A percentile compares a stretch with the other conserved stretches of the same genome.
Conservation (phyloP, 1,140 invertebrate genomes). For the Euglossa dilemma region DNA sequence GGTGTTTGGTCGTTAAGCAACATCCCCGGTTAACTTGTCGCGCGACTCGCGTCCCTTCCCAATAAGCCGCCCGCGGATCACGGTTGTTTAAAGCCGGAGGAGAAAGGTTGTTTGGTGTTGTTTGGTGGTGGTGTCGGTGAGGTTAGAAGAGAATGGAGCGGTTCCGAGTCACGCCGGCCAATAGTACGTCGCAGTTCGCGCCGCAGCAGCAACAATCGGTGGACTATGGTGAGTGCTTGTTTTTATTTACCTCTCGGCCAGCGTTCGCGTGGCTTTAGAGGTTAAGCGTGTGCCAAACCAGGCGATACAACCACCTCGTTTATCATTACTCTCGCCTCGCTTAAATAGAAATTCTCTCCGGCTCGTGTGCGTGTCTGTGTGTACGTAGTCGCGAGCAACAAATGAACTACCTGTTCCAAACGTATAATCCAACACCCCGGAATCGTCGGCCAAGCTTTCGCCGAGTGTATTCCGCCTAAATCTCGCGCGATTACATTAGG, state of each 20-base stretch:
- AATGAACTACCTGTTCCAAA: not conserved
- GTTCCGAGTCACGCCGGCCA: conserved; percentile 72
- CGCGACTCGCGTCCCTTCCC: not conserved
- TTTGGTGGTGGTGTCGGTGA: not conserved
- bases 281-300: not conserved
- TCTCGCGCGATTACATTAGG: not conserved
- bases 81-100: no score
- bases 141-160: conserved; percentile 61
- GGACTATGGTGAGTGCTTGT: conserved; percentile 67
- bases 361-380: not conserved
- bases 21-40: not conserved
- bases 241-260: not conserved
- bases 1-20: not conserved
- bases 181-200: conserved; percentile 55
- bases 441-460: not conserved
- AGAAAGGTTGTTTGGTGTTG: not conserved
- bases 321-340: not conserved
- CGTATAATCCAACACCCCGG: not conserved
- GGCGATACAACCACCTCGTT: not conserved
- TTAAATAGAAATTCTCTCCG: not conserved
- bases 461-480: not conserved
- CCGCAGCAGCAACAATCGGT: conserved; percentile 55
- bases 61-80: not conserved
- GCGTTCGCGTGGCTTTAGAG: not conserved
- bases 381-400: not conserved